A percentile compares a stretch with the other conserved stretches of the same genome.
phyloP scores from a whole-genome alignment of 2,888 invertebrate genomes.

The Diplolepis rosae region DNA sequence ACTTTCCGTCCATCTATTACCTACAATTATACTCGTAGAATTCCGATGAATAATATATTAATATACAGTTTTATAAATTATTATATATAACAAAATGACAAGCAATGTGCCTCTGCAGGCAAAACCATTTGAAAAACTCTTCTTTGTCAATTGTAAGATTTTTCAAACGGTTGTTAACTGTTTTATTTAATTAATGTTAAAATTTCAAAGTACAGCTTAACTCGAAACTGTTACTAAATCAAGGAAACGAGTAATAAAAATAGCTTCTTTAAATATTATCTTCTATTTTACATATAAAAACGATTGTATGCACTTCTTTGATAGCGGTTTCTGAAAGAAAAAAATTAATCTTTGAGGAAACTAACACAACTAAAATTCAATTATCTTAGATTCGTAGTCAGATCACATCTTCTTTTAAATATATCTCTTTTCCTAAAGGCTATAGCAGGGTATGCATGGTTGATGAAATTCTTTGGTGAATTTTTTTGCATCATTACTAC shows the following conservation, averaged over 20 bases:
- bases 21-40: not conserved
- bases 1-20: not conserved
- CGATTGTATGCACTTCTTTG: not conserved
- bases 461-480: too few species aligned
- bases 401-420: not conserved
- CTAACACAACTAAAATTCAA: constrained; percentile 13
- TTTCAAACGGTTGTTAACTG: not conserved
- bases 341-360: not conserved
- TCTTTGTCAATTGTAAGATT: not conserved
- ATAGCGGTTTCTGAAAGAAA: not conserved
- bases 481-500: too few species aligned
- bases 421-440: constrained; percentile 5
- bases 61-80: constrained; percentile 1
- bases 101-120: not conserved
- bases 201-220: not conserved
- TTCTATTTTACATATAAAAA: not conserved
- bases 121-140: not conserved
- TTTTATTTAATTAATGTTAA: not conserved
- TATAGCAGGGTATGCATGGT: too few species aligned
- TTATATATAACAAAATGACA: constrained; percentile 3
- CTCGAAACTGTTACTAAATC: not conserved
- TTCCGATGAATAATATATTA: not conserved
- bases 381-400: constrained; percentile 48
- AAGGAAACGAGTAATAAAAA: constrained; percentile 5
- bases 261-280: not conserved